A percentile compares a stretch with the other conserved stretches of the same genome.
phyloP scores from a whole-genome alignment of 2,113 vertebrate genomes.

The Etheostoma spectabile region DNA sequence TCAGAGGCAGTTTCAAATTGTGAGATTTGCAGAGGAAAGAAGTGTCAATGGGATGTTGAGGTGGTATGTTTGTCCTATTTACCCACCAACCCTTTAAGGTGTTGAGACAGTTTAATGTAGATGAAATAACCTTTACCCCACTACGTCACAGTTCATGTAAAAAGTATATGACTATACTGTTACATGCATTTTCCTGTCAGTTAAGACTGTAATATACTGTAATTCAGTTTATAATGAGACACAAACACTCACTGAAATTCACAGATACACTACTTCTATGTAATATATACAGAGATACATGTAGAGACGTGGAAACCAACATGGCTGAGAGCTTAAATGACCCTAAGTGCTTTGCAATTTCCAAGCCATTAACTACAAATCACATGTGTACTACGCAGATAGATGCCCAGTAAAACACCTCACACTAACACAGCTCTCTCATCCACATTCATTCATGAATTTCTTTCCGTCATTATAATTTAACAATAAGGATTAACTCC shows the following conservation, averaged over 20 bases:
- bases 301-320: background rate
- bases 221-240: background rate
- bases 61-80: too few relatives aligned
- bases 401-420: background rate
- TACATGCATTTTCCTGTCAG: too few relatives aligned
- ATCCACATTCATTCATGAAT: background rate
- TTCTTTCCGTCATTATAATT: too few relatives aligned
- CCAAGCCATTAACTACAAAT: background rate
- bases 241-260: background rate
- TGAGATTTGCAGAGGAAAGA: too few relatives aligned
- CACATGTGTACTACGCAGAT: background rate
- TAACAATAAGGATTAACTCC: background rate
- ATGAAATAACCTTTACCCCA: background rate
- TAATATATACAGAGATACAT: background rate
- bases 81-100: too few relatives aligned
- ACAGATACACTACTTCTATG: background rate
- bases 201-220: background rate
- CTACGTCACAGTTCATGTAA: too few relatives aligned
- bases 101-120: background rate
- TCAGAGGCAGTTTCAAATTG: too few relatives aligned
- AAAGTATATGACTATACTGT: too few relatives aligned
- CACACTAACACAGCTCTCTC: background rate
- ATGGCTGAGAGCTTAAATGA: background rate
- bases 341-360: background rate
- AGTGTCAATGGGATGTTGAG: too few relatives aligned